phyloP scores from a whole-genome alignment of 2,113 vertebrate genomes.

The Proterorhinus semilunaris region DNA sequence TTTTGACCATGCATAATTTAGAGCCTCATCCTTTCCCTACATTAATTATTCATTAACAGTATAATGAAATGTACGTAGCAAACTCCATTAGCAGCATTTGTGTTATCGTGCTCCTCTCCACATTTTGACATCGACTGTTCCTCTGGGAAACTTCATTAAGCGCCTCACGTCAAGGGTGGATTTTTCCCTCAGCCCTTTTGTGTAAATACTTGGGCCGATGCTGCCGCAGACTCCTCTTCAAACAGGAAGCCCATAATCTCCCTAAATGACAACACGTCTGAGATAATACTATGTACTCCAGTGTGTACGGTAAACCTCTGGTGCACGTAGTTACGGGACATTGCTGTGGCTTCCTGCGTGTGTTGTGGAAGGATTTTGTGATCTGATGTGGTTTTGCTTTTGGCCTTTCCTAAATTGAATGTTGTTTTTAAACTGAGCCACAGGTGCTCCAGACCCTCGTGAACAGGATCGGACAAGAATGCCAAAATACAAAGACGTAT shows the following conservation, averaged over 20 bases:
- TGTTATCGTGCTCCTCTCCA: background rate
- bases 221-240: slow-evolving; percentile 5
- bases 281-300: slow-evolving; percentile 13
- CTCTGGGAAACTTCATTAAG: slow-evolving; percentile 11
- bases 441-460: slow-evolving; percentile 50
- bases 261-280: slow-evolving; percentile 38
- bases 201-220: slow-evolving; percentile 14
- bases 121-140: slow-evolving; percentile 15
- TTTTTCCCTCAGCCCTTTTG: slow-evolving; percentile 19
- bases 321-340: slow-evolving; percentile 13
- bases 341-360: slow-evolving; percentile 27
- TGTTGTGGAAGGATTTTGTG: slow-evolving; percentile 40
- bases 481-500: background rate
- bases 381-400: slow-evolving; percentile 42
- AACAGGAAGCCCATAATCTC: slow-evolving; percentile 41
- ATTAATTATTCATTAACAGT: no score
- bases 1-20: no score
- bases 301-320: slow-evolving; percentile 29
- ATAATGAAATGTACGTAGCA: no score
- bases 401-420: slow-evolving; percentile 10
- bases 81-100: no score
- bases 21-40: no score
- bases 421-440: slow-evolving; percentile 35
- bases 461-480: slow-evolving; percentile 25
- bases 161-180: slow-evolving; percentile 6